phyloP scores from a whole-genome alignment of 2,888 invertebrate species.

The Watsonalla cultraria region DNA sequence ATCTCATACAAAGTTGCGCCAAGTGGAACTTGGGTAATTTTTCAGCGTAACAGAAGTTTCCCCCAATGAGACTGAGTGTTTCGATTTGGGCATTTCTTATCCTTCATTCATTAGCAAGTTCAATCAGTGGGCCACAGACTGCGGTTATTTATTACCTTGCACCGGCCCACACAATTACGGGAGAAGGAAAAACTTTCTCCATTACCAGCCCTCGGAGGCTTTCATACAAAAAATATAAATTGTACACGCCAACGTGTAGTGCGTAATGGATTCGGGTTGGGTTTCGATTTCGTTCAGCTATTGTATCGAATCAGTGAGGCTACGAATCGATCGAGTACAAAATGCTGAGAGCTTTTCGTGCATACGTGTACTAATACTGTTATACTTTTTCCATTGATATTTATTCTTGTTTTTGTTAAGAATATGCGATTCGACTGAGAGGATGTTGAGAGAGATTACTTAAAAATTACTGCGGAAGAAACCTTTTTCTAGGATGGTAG shows the following conservation, averaged over 20 bases:
- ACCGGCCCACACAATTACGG: conserved; percentile 74
- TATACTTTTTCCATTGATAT: background rate
- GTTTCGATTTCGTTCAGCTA: conserved; percentile 51
- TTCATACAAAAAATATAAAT: conserved; percentile 71
- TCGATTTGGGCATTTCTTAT: conserved; percentile 72
- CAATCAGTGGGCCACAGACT: conserved; percentile 70
- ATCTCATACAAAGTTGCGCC: background rate
- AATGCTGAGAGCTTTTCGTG: background rate
- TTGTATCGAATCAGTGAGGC: conserved; percentile 26
- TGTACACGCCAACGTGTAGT: conserved; percentile 57
- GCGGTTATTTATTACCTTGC: conserved; percentile 75
- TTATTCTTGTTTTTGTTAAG: background rate
- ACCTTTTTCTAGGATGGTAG: too few species aligned
- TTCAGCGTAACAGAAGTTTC: conserved; percentile 48
- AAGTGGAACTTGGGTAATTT: conserved; percentile 59
- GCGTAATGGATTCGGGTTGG: conserved; percentile 65
- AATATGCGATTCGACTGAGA: too few species aligned
- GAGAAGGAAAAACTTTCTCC: conserved; percentile 72
- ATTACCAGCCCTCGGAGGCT: conserved; percentile 66
- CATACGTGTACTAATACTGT: background rate
- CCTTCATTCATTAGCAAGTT: conserved; percentile 77
- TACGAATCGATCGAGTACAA: conserved; percentile 1
- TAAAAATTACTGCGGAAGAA: too few species aligned
- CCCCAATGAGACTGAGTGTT: conserved; percentile 43
- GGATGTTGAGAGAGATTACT: too few species aligned